phyloP scores from a whole-genome alignment of 2,797 vertebrate species.

The Typhlichthys eigenmanni region DNA sequence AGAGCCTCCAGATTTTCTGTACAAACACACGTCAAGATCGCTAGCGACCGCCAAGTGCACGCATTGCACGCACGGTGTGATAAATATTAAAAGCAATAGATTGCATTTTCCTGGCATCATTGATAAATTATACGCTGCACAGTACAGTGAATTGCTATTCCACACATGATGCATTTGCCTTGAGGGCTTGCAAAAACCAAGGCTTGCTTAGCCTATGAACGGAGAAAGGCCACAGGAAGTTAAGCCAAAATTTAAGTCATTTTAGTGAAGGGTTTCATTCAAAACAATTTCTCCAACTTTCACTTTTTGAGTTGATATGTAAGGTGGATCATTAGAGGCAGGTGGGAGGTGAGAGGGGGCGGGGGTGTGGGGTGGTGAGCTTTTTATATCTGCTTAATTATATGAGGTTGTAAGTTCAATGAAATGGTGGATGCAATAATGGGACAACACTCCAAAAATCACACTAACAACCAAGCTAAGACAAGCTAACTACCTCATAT shows the following conservation, averaged over 20 bases:
- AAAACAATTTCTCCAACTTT: not conserved
- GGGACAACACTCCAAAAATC: too few relatives aligned
- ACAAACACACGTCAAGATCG: conserved; percentile 38
- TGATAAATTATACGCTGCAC: conserved; percentile 68
- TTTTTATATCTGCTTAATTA: not conserved
- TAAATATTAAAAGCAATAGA: conserved; percentile 67
- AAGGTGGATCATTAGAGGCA: not conserved
- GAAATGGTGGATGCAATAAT: not conserved
- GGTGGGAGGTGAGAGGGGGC: conserved; percentile 4
- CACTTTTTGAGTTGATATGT: too few relatives aligned
- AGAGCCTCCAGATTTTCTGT: conserved; percentile 55
- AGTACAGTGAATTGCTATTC: conserved; percentile 51
- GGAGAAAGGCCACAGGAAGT: conserved; percentile 54
- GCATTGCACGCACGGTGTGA: conserved; percentile 40
- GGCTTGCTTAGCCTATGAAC: conserved; percentile 53
- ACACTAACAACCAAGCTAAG: too few relatives aligned
- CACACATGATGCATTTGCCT: conserved; percentile 58
- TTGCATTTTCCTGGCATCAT: conserved; percentile 64
- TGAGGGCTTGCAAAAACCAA: conserved; percentile 10
- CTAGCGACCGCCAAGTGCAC: conserved; percentile 37
- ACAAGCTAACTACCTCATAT: too few relatives aligned
- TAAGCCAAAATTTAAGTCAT: conserved; percentile 28
- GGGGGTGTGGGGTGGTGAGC: not conserved
- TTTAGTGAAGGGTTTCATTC: conserved; percentile 11
- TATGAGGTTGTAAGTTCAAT: not conserved